Conservation (phyloP, 2,888 invertebrate genomes). For the Lasius platythorax region DNA sequence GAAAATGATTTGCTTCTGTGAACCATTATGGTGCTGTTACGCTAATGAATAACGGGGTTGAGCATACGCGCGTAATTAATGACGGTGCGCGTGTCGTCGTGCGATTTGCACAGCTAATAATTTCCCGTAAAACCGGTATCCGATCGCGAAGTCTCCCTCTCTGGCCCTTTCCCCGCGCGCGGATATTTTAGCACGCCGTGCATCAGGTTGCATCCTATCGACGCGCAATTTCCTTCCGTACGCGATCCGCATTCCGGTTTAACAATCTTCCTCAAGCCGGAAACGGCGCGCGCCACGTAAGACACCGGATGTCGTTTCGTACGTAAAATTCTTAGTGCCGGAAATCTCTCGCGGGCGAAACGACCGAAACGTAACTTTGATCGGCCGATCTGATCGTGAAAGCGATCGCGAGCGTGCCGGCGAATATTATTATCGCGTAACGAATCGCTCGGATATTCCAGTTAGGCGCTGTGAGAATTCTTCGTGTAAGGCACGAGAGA, state of each 20-base stretch:
- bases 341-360: constrained; percentile 67
- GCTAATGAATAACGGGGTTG: constrained; percentile 48
- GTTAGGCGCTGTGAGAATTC: constrained; percentile 12
- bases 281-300: constrained; percentile 61
- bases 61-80: constrained; percentile 39
- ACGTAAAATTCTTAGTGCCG: constrained; percentile 68
- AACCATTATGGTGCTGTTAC: constrained; percentile 22
- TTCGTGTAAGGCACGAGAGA: constrained; percentile 39
- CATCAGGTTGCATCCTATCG: constrained; percentile 49
- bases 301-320: constrained; percentile 67
- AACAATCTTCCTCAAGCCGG: constrained; percentile 65
- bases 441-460: background rate
- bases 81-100: constrained; percentile 38
- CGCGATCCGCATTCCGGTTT: constrained; percentile 63
- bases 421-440: constrained; percentile 4
- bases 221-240: constrained; percentile 55
- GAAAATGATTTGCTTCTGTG: background rate
- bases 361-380: constrained; percentile 45
- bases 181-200: constrained; percentile 48
- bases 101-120: constrained; percentile 54
- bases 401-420: constrained; percentile 14
- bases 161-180: constrained; percentile 21
- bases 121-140: constrained; percentile 56
- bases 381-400: constrained; percentile 45
- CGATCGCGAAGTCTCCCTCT: constrained; percentile 48